Percentiles rank a stretch among this genome's conserved stretches.
phyloP scores from a whole-genome alignment of 2,797 vertebrate genomes.

The Melanotaenia maccullochi region DNA sequence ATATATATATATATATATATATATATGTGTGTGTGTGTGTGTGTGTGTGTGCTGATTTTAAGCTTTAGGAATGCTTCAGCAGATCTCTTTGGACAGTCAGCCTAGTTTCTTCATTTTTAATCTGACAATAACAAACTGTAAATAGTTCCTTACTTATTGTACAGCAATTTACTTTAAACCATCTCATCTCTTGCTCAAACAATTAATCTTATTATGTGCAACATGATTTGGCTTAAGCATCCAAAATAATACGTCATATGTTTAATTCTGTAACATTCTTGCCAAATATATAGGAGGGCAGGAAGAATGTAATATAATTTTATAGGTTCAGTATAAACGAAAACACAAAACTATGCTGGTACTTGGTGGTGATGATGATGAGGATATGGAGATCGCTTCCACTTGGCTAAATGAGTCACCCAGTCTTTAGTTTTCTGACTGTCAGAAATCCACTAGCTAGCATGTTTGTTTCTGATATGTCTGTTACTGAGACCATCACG shows the following conservation, averaged over 20 bases:
- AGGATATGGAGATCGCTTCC: constrained; percentile 52
- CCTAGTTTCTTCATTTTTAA: background rate
- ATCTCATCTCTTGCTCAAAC: background rate
- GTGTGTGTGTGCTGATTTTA: background rate
- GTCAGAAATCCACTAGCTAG: constrained; percentile 38
- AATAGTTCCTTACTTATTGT: background rate
- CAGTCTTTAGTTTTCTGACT: constrained; percentile 56
- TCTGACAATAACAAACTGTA: background rate
- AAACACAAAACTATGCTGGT: constrained; percentile 36
- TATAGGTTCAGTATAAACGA: constrained; percentile 42
- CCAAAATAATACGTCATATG: no score
- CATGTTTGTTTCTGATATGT: constrained; percentile 74
- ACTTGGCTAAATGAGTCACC: constrained; percentile 55
- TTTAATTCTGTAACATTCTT: constrained; percentile 6
- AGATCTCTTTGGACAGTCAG: background rate
- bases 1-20: no score
- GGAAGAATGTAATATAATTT: background rate
- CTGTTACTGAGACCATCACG: constrained; percentile 63
- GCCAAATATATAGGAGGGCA: constrained; percentile 14
- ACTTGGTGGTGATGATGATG: constrained; percentile 32
- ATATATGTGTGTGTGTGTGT: no score
- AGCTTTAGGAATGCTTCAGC: background rate
- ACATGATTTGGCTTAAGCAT: no score
- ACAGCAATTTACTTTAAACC: background rate
- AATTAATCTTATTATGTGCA: no score